Percentiles rank a stretch among this genome's conserved stretches.
Conservation (phyloP, 2,797 vertebrate genomes). For the Rhabdophis nuchalis region DNA sequence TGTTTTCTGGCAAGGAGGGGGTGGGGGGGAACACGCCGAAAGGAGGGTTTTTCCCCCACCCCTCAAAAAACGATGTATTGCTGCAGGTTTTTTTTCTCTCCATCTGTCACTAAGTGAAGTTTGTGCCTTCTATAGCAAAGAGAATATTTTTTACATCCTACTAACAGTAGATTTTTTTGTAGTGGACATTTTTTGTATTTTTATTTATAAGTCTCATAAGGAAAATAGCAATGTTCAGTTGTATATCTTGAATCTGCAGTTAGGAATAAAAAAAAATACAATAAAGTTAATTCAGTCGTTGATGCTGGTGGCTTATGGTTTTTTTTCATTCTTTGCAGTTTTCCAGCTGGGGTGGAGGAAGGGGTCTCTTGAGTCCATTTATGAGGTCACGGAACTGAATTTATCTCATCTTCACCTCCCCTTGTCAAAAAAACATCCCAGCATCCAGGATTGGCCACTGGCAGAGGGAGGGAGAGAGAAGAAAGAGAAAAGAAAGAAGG, state of each 20-base stretch:
- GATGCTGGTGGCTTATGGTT: slow-evolving; percentile 65
- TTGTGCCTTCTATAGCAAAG: slow-evolving; percentile 98
- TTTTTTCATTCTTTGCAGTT: background rate
- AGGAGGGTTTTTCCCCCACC: slow-evolving; percentile 1
- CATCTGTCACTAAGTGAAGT: slow-evolving; percentile 98
- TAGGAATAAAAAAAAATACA: slow-evolving; percentile 74
- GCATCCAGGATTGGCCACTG: background rate
- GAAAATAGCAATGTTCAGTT: slow-evolving; percentile 96
- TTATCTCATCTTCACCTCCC: background rate
- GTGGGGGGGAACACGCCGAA: slow-evolving; percentile 65
- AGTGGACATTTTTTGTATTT: slow-evolving; percentile 94
- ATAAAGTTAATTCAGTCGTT: slow-evolving; percentile 88
- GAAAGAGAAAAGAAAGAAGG: too few species aligned
- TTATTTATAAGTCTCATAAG: slow-evolving; percentile 98
- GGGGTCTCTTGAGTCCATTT: background rate
- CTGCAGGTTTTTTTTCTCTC: slow-evolving; percentile 98
- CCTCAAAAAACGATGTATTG: slow-evolving; percentile 73
- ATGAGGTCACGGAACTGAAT: background rate
- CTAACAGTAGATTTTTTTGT: slow-evolving; percentile 98
- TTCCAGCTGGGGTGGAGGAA: background rate
- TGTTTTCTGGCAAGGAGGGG: slow-evolving; percentile 92
- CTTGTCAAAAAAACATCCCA: background rate
- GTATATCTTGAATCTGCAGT: slow-evolving; percentile 98
- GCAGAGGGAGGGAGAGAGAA: too few species aligned
- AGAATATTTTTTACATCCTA: slow-evolving; percentile 96